Evolutionary conservation across 1,140 invertebrate species (phyloP).

Genomic region (Brachystomella parvula): DNA sequence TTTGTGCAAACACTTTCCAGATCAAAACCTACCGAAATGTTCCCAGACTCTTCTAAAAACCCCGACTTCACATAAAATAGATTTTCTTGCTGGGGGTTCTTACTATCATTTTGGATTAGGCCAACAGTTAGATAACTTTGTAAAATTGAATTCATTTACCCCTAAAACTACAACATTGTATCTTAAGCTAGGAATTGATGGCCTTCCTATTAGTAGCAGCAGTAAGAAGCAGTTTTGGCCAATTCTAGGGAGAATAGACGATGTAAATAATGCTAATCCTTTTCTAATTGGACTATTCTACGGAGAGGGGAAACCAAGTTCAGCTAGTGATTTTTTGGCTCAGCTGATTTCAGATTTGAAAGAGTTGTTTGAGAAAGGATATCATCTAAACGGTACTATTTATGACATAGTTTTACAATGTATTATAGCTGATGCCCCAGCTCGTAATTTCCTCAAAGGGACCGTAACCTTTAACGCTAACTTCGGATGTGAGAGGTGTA

Average conservation of each 20-base stretch:
- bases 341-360: not conserved
- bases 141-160: not conserved
- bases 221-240: not conserved
- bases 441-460: not conserved
- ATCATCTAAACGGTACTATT: not conserved
- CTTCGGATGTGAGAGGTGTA: constrained; percentile 5
- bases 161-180: not conserved
- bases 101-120: constrained; percentile 2
- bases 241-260: not conserved
- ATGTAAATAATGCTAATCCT: not conserved
- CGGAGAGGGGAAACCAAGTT: not conserved
- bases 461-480: not conserved
- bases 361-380: not conserved
- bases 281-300: constrained; percentile 1
- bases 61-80: not conserved
- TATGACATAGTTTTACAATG: not conserved
- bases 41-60: constrained; percentile 1
- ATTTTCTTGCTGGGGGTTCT: not conserved
- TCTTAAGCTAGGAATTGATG: not conserved
- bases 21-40: not conserved
- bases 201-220: not conserved
- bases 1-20: not conserved
- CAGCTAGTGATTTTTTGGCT: not conserved
- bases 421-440: not conserved
- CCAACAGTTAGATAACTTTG: not conserved